Base-by-base conservation (phyloP, 1,140 invertebrate species). In the Drosophila ercepeae region DNA sequence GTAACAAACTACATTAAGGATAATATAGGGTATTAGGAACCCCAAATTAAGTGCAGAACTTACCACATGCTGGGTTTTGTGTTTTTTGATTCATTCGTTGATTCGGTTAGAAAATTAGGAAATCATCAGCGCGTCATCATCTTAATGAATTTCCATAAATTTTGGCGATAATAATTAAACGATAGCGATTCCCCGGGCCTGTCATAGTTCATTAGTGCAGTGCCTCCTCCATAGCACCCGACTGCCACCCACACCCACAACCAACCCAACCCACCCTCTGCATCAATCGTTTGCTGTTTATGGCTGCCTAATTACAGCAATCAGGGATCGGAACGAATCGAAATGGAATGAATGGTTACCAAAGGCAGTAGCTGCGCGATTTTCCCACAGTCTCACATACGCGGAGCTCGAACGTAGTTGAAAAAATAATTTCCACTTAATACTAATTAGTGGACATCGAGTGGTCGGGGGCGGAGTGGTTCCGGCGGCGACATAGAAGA, bases 391-490 rank as follows among this genome's bases (percentile, higher is more conserved):
- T 48, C 54, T 23, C 41, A 25, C 54, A 42, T 54, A 59, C 48
- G 39, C 48, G 39, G 60, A 41, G 39, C 70, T 55, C 72, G 59
- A 77, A 67, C 71, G 75, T 70, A 75, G 45, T 81, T 63, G 73
- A 84, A 73, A 71, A 86, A 84, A 84, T 84, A 86, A 81, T 84
- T 84, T 84, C 76, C 81, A 84, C 81, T 84, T 84, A 86, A 86
- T 86, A 81, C 81, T 84, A 84, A 84, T 84, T 84, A 84, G 81
- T 69, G 76, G 42, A 60, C 46, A 72, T 58, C 72, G 78, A 36
- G 65, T 68, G 60, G 67, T 36, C 16, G 48, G 27, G 42, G 34
- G 25, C 7, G 2, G 13, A 5, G 34, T 1, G 18, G 36, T 3
- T 16, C 4, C 21, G 21, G 21, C 4, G 44, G 13, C 50, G 51